phyloP scores from a whole-genome alignment of 2,797 vertebrate genomes.

The Chaetodon trifasciatus region DNA sequence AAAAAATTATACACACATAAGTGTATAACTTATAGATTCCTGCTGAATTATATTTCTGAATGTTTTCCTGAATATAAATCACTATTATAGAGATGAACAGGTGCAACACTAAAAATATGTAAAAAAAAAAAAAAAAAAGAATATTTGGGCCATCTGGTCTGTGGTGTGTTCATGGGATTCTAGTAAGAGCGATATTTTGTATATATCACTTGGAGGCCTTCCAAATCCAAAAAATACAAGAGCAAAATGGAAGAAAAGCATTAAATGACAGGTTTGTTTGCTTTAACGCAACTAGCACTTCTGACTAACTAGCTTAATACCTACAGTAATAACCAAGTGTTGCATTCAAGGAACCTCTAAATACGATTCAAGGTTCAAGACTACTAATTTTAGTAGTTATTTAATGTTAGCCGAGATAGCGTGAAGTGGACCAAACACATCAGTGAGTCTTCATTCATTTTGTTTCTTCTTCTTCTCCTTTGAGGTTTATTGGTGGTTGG shows the following conservation, averaged over 20 bases:
- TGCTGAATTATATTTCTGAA: background rate
- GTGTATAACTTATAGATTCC: background rate
- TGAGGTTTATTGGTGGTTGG: no score
- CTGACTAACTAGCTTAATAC: background rate
- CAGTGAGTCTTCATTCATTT: no score
- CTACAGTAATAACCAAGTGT: background rate
- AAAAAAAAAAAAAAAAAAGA: background rate
- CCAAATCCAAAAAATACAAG: background rate
- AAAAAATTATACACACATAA: slow-evolving; percentile 4
- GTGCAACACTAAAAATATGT: slow-evolving; percentile 3
- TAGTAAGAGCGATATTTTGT: background rate
- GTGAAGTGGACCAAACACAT: background rate
- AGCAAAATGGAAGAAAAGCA: background rate
- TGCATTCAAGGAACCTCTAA: background rate
- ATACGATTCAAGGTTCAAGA: background rate
- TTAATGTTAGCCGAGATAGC: background rate
- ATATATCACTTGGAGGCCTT: slow-evolving; percentile 4
- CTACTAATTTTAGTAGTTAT: no score
- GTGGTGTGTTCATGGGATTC: background rate
- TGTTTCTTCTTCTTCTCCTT: no score
- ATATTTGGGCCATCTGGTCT: slow-evolving; percentile 23
- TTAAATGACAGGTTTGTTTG: background rate
- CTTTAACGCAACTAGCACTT: background rate
- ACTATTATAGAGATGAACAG: slow-evolving; percentile 2
- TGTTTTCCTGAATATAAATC: background rate